Evolutionary conservation across 1,140 invertebrate species (phyloP).

Genomic region (Trigoniulus corallinus): DNA sequence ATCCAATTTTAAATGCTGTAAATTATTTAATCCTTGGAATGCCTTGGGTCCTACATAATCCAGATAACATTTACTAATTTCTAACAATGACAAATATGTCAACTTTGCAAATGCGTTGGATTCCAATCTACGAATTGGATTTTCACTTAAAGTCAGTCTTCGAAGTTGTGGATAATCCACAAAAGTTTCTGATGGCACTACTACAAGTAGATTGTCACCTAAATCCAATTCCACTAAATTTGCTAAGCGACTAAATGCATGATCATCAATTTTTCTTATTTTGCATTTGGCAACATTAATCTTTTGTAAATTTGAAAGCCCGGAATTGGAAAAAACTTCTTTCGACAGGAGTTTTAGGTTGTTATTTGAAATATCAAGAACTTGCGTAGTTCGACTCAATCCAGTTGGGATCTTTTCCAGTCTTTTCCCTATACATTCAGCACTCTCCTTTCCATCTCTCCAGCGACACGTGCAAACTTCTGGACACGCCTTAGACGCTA

Average conservation of each 20-base stretch:
- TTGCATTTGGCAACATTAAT: slow-evolving; percentile 63
- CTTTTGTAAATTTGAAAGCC: slow-evolving; percentile 67
- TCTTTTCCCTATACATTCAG: slow-evolving; percentile 63
- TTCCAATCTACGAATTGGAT: slow-evolving; percentile 53
- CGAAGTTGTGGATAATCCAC: slow-evolving; percentile 57
- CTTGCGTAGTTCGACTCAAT: slow-evolving; percentile 71
- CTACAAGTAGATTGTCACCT: slow-evolving; percentile 55
- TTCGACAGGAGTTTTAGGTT: slow-evolving; percentile 59
- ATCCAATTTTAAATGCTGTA: slow-evolving; percentile 58
- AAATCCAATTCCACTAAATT: slow-evolving; percentile 79
- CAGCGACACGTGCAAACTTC: slow-evolving; percentile 66
- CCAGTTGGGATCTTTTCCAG: slow-evolving; percentile 62
- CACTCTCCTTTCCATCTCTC: slow-evolving; percentile 78
- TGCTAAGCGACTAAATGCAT: not conserved
- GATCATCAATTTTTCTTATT: slow-evolving; percentile 32
- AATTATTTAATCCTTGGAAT: slow-evolving; percentile 49
- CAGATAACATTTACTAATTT: slow-evolving; percentile 12
- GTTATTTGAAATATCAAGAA: slow-evolving; percentile 71
- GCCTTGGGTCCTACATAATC: slow-evolving; percentile 40
- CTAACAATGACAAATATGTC: slow-evolving; percentile 12
- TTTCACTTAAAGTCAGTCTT: slow-evolving; percentile 57
- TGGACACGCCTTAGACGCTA: slow-evolving; percentile 36
- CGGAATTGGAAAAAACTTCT: slow-evolving; percentile 61
- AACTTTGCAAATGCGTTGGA: slow-evolving; percentile 50
- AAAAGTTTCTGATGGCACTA: slow-evolving; percentile 59